Evolutionary conservation across 2,113 vertebrate genomes (phyloP).

Genomic region (Percopsis transmontana): DNA sequence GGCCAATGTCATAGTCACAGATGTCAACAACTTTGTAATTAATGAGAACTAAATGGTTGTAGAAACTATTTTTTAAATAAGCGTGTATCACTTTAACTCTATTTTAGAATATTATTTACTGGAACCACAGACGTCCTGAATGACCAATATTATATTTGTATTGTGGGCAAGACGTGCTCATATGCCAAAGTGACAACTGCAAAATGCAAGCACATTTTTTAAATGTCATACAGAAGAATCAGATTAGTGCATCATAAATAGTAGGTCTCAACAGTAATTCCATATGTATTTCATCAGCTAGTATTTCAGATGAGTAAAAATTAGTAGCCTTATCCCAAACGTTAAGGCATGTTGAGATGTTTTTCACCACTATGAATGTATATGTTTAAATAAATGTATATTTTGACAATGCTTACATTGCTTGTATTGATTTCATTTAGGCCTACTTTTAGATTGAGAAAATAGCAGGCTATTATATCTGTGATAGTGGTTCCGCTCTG

Average conservation of each 20-base stretch:
- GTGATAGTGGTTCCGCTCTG: too few species aligned
- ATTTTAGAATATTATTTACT: neutral
- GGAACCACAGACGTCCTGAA: neutral
- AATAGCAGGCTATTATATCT: too few species aligned
- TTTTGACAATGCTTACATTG: slow-evolving; percentile 19
- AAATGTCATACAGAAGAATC: too few species aligned
- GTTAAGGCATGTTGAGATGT: slow-evolving; percentile 31
- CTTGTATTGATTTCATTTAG: too few species aligned
- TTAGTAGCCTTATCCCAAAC: neutral
- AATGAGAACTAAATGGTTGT: neutral
- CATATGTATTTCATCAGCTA: neutral
- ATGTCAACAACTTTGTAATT: neutral
- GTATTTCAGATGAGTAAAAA: neutral
- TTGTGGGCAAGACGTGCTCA: too few species aligned
- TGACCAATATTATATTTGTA: neutral
- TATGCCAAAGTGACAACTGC: too few species aligned
- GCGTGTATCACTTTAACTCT: neutral
- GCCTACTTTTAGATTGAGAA: too few species aligned
- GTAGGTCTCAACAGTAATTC: too few species aligned
- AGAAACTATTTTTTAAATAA: neutral
- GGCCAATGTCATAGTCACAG: neutral
- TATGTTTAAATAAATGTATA: slow-evolving; percentile 43
- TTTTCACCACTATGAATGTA: slow-evolving; percentile 34
- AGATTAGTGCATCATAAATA: too few species aligned
- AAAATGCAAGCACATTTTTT: too few species aligned